A percentile compares a stretch with the other conserved stretches of the same genome.
These are phyloP conservation scores for Monomorium pharaonis DNA, from an alignment of 1,140 invertebrate genomes.

Conservation along the genomic window DNA sequence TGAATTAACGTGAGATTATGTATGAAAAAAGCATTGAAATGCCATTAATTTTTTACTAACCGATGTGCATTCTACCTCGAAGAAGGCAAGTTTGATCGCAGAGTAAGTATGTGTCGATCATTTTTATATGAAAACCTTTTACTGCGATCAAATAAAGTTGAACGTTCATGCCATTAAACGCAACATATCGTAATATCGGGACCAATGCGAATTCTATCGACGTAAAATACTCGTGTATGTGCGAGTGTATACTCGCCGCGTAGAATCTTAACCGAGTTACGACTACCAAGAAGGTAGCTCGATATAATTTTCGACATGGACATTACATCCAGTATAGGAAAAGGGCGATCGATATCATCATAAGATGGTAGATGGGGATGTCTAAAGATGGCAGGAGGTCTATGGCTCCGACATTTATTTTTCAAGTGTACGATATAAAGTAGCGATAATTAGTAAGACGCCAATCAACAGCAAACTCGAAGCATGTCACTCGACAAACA, in stretches of 20 bases:
- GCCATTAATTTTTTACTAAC: conserved; percentile 5
- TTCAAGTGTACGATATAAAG: conserved; percentile 18
- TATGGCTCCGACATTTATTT: conserved; percentile 3
- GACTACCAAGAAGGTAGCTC: conserved; percentile 11
- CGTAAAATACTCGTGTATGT: conserved; percentile 25
- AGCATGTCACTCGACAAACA: conserved; percentile 15
- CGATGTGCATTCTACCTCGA: conserved; percentile 4
- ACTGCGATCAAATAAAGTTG: neutral
- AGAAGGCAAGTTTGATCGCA: neutral
- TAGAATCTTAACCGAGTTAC: conserved; percentile 25
- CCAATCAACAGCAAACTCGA: neutral
- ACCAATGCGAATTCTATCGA: conserved; percentile 38
- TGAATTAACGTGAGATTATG: neutral
- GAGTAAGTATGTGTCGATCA: neutral
- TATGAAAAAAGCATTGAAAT: conserved; percentile 13
- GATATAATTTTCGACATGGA: conserved; percentile 50
- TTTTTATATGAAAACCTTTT: conserved; percentile 22
- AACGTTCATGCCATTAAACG: neutral
- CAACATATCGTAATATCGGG: conserved; percentile 51
- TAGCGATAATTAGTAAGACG: neutral
- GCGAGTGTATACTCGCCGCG: neutral
- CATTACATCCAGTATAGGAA: conserved; percentile 36
- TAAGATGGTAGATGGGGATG: neutral
- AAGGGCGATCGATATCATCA: conserved; percentile 16
- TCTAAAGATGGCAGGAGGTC: conserved; percentile 11